These are phyloP conservation scores for Drosophila ficusphila DNA, from an alignment of 1,140 invertebrate species.

Conservation along the genomic window DNA sequence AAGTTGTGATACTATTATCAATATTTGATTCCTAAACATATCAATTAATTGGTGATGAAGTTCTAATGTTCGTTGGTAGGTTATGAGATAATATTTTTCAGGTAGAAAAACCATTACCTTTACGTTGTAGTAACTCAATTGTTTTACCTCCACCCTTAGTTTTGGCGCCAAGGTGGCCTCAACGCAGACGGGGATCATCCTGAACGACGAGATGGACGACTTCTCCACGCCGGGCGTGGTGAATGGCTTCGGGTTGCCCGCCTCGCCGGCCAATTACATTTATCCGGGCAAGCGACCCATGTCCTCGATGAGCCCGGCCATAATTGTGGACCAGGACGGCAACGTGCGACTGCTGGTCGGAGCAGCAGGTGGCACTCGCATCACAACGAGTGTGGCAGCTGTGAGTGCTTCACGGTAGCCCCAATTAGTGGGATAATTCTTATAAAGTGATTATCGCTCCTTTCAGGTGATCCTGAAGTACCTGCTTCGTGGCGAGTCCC, in stretches of 20 bases:
- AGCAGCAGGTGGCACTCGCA: slow-evolving; percentile 96
- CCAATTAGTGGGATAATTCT: neutral
- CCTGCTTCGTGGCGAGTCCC: slow-evolving; percentile 89
- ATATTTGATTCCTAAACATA: no score
- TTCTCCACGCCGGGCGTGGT: slow-evolving; percentile 93
- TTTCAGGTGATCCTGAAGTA: slow-evolving; percentile 88
- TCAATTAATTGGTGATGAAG: no score
- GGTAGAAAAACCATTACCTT: neutral
- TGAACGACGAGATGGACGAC: slow-evolving; percentile 98
- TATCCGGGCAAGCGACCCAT: slow-evolving; percentile 93
- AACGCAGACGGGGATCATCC: slow-evolving; percentile 93
- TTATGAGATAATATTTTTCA: no score
- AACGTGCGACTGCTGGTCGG: slow-evolving; percentile 93
- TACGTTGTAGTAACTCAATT: neutral
- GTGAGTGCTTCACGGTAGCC: slow-evolving; percentile 19
- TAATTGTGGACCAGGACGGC: slow-evolving; percentile 91
- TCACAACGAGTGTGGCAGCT: slow-evolving; percentile 90
- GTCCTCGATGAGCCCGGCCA: slow-evolving; percentile 96
- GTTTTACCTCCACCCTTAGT: slow-evolving; percentile 85
- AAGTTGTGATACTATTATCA: no score
- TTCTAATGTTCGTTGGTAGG: no score
- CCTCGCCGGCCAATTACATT: slow-evolving; percentile 93
- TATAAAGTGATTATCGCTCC: neutral
- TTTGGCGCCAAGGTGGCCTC: slow-evolving; percentile 92
- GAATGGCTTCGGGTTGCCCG: slow-evolving; percentile 92